These are phyloP conservation scores for Acronicta leporina DNA, from an alignment of 2,888 invertebrate genomes.

Conservation along the genomic window DNA sequence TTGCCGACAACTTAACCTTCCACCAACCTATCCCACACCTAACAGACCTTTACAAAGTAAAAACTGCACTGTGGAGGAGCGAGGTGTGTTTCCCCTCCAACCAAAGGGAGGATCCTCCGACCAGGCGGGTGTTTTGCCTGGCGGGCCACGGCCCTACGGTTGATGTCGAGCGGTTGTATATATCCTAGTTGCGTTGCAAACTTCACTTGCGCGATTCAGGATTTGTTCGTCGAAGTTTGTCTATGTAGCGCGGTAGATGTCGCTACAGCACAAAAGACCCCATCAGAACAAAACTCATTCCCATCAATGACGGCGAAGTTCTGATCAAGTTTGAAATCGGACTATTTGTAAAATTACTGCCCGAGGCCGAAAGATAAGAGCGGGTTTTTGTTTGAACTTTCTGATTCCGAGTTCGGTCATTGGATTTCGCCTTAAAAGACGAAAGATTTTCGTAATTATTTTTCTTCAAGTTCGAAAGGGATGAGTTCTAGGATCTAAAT, in stretches of 20 bases:
- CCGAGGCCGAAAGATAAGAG: conserved; percentile 32
- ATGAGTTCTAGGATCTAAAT: not conserved
- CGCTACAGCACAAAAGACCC: conserved; percentile 26
- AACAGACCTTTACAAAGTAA: conserved; percentile 30
- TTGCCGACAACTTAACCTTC: not conserved
- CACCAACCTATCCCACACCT: not conserved
- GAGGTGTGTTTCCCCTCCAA: too few species aligned
- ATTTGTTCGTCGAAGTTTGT: too few species aligned
- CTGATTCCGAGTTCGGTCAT: conserved; percentile 26
- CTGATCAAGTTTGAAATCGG: conserved; percentile 41
- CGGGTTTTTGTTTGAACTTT: conserved; percentile 36
- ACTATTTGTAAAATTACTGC: conserved; percentile 50
- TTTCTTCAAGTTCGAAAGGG: conserved; percentile 17
- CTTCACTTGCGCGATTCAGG: too few species aligned
- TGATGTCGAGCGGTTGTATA: too few species aligned
- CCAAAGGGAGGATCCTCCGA: too few species aligned
- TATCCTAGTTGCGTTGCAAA: too few species aligned
- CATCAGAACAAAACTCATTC: conserved; percentile 45
- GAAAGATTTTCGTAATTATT: conserved; percentile 39
- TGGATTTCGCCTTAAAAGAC: conserved; percentile 36
- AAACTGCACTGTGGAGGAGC: too few species aligned
- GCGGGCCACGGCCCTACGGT: too few species aligned
- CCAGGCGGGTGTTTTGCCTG: too few species aligned
- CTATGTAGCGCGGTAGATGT: too few species aligned
- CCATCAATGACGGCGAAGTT: conserved; percentile 43